Base-by-base conservation (phyloP, 2,888 invertebrate genomes). In the Mallateleia sp. region DNA sequence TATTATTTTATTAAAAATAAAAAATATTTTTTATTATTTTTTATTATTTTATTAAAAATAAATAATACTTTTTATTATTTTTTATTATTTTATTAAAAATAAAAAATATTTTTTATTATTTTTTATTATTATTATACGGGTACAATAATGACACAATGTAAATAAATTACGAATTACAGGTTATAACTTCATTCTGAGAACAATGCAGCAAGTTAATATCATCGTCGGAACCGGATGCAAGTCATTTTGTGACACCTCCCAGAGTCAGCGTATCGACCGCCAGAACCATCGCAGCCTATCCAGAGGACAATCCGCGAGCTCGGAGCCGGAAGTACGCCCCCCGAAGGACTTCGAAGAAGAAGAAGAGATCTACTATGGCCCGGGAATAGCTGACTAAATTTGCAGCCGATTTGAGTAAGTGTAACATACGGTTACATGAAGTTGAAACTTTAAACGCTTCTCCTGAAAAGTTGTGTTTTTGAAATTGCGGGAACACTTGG, bases 351-450 rank as follows among this genome's bases (percentile, higher is more conserved):
- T 54, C 38, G 52, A 54, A 20, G 69, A 52, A 54, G 34, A 52
- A 34, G 69, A 69, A 24, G 54, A 69, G 1, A 69, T 69, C 28
- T 22, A 15, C 54, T 69, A 69, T 69, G 69, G 69, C 69, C 69
- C 69, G 32, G 69, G 69, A 69, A 69, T 69, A 69, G 69, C 69
- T 0, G 69, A 69, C 38, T 69, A 18, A 69, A 69, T 1, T 52
- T 34, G 14, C 52, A 52, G 69, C 24, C 52, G 32, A 69, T 69
- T 69, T 69, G 7, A 54, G 69, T 69, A 14, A 34, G 69, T 69
- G 66, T 50, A 66, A 66, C 25, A 66, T 66, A 28, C 15, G 47
- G 15, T 66, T 66, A 4, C 50, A 66, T 66, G 28, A 32, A 66
- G 47, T 66, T 50, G 22, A 66, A 50, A 66, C 50, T 66, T n/a